Evolutionary conservation across 2,888 invertebrate genomes (phyloP).

Genomic region (Eutolmus rufibarbis): DNA sequence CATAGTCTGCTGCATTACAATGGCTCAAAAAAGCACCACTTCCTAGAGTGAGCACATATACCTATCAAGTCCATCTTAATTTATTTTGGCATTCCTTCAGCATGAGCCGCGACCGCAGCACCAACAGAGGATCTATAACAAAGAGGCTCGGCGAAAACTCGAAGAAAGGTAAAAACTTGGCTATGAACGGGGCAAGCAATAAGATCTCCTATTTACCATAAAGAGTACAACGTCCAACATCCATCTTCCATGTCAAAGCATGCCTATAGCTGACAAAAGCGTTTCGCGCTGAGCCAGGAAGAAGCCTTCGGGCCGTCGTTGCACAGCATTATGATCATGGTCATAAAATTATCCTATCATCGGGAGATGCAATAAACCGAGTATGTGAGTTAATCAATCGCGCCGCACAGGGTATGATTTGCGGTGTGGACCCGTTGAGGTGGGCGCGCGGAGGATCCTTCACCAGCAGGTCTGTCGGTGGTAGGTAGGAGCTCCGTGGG

Average conservation of each 20-base stretch:
- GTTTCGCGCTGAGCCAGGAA: neutral
- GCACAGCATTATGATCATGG: neutral
- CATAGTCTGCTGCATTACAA: neutral
- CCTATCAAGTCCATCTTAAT: neutral
- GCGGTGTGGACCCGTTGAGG: neutral
- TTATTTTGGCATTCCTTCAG: neutral
- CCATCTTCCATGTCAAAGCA: constrained; percentile 16
- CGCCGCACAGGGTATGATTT: neutral
- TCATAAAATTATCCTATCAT: neutral
- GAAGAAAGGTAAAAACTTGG: neutral
- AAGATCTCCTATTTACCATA: constrained; percentile 15
- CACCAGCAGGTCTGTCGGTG: neutral
- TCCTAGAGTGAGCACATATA: neutral
- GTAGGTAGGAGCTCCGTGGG: neutral
- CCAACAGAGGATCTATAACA: neutral
- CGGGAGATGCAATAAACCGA: neutral
- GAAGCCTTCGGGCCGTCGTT: neutral
- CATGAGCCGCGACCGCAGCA: neutral
- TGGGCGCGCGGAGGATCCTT: neutral
- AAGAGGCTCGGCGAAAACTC: neutral
- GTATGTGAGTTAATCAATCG: constrained; percentile 19
- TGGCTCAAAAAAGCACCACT: neutral
- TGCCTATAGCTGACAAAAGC: constrained; percentile 5
- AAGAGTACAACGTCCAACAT: constrained; percentile 18
- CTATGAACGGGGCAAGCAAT: neutral